phyloP scores from a whole-genome alignment of 30 jellyfish, hydroid and myxozoan genomes.

The Aurelia aurita region DNA sequence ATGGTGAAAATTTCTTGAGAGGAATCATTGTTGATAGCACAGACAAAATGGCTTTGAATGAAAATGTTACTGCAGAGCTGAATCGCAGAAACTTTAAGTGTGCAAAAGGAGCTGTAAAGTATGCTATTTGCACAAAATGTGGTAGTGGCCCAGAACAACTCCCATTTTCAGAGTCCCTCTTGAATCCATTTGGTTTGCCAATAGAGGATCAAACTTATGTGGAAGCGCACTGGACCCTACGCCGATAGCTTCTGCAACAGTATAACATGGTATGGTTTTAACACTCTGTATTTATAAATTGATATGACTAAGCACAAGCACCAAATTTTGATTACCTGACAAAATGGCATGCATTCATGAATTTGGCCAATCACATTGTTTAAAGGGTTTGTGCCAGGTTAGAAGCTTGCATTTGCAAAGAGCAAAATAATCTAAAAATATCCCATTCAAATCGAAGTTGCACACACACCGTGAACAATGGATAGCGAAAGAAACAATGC shows the following conservation, averaged over 20 bases:
- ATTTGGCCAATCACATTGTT: too few relatives aligned
- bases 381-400: too few relatives aligned
- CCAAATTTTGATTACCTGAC: too few relatives aligned
- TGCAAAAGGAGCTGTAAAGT: slow-evolving; percentile 35
- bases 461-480: too few relatives aligned
- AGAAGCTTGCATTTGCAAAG: too few relatives aligned
- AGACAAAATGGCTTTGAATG: slow-evolving; percentile 4
- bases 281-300: too few relatives aligned
- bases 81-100: slow-evolving; percentile 26
- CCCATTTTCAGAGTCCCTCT: slow-evolving; percentile 57
- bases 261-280: too few relatives aligned
- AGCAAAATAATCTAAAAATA: too few relatives aligned
- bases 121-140: slow-evolving; percentile 43
- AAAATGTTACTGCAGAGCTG: slow-evolving; percentile 24
- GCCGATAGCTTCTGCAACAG: background rate
- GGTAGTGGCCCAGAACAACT: slow-evolving; percentile 74
- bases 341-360: too few relatives aligned
- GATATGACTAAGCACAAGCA: too few relatives aligned
- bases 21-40: slow-evolving; percentile 15
- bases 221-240: slow-evolving; percentile 24
- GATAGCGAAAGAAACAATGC: too few relatives aligned
- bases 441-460: too few relatives aligned
- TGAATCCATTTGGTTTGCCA: slow-evolving; percentile 64
- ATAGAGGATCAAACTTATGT: slow-evolving; percentile 56
- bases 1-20: slow-evolving; percentile 47